These are phyloP conservation scores for Megalops atlanticus DNA, from an alignment of 2,113 vertebrate species.

Conservation along the genomic window DNA sequence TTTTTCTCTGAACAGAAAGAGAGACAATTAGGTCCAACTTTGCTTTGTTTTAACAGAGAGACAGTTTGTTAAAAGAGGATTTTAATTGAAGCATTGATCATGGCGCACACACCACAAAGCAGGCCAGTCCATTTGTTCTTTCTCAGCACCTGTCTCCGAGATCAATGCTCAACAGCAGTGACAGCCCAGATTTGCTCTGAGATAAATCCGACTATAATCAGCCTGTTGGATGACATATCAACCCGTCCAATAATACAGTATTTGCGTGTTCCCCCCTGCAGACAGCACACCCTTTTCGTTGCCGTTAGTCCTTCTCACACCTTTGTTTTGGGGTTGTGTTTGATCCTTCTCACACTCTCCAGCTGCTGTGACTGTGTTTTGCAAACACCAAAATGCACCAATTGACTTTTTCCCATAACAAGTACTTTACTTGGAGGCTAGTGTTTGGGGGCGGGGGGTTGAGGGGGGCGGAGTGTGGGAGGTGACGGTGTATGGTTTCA, in stretches of 20 bases:
- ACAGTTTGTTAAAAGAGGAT: not conserved
- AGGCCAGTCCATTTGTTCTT: slow-evolving; percentile 10
- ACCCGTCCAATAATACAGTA: slow-evolving; percentile 5
- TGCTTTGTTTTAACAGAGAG: slow-evolving; percentile 4
- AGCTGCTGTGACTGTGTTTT: slow-evolving; percentile 37
- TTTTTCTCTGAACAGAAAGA: not conserved
- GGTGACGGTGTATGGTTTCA: slow-evolving; percentile 49
- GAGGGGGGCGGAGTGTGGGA: slow-evolving; percentile 19
- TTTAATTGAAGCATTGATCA: slow-evolving; percentile 14
- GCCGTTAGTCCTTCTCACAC: slow-evolving; percentile 19
- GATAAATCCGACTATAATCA: slow-evolving; percentile 29
- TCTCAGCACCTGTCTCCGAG: slow-evolving; percentile 13
- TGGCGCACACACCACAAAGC: not conserved
- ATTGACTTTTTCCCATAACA: slow-evolving; percentile 44
- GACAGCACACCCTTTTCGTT: slow-evolving; percentile 17
- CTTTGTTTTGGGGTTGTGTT: slow-evolving; percentile 39
- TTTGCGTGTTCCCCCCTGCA: slow-evolving; percentile 3
- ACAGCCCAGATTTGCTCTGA: slow-evolving; percentile 13
- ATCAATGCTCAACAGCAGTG: slow-evolving; percentile 11
- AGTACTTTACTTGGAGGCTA: slow-evolving; percentile 17
- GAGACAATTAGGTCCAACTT: not conserved
- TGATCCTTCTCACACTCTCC: slow-evolving; percentile 18
- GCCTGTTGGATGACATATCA: slow-evolving; percentile 25
- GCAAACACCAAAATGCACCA: slow-evolving; percentile 49
- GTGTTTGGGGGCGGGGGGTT: slow-evolving; percentile 33